Base-by-base conservation (phyloP, 1,140 invertebrate species). In the Ostrea edulis region DNA sequence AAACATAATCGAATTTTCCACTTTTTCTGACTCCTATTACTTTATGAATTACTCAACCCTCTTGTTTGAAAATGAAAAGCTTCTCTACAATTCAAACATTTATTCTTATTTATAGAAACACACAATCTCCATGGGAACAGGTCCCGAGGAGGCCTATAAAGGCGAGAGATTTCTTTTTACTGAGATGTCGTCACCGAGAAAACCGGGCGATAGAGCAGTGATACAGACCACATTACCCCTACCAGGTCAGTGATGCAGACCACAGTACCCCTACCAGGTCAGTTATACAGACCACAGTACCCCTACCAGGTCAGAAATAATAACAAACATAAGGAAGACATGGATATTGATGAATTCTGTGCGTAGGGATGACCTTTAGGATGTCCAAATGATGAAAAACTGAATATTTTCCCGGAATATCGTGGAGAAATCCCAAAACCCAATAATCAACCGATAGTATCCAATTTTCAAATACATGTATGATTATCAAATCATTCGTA, bases 141-240 rank as follows among this genome's bases (percentile, higher is more conserved):
- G 87, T 9, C 87, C 87, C n/a, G 65, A 77, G 25, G 17, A 22
- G 1, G 87, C 87, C n/a, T 44, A 17, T 20, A 51, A 25, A 22
- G 87, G 87, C 35, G 17, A 84, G 2, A 53, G 71, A 8, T 88
- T 84, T n/a, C 44, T 88, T 17, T 85, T 85, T 82, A 68, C 84
- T 62, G 87, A 88, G 82, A 65, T 25, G 54, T 88, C 87, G n/a
- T 55, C 20, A 35, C 87, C 87, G 0, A 55, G 87, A 81, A 17
- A 5, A 5, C 8, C 68, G 22, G 84, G 84, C 20, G 71, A 88
- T n/a, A 88, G 44, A 54, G 87, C 87, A 8, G 11, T 82, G 5
- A 20, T 88, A 51, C 22, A 29, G 11, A 51, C 87, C 12, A n/a
- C 82, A 17, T 0, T 88, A 2, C 29, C 8, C 2, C 85, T 88